Evolutionary conservation across 2,113 vertebrate genomes (phyloP), one percentile per base, ranked within the genome.

Genomic region (Podarcis muralis): DNA sequence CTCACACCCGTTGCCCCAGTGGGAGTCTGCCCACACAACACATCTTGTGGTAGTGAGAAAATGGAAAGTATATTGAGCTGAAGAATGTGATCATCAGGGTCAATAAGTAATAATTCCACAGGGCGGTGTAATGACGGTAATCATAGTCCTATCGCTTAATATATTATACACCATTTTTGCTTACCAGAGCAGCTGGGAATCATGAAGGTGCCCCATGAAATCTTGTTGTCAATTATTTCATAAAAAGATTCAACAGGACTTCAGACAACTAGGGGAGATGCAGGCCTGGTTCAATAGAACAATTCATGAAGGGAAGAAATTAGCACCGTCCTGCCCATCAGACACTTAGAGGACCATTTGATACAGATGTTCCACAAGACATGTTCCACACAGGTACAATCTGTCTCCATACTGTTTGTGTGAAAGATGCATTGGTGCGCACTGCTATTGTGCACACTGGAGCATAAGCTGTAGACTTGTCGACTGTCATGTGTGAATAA

Each of bases 61-160:
- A 81, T 23, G 30, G 32, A 81, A 72, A 59, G 25, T 57, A 59
- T 32, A 62, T 71, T 59, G 35, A 72, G 48, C 23, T 27, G 78
- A 72, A 37, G 32, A 74, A 71, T 30, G 9, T 40, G 77, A 81
- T 37, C 43, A 81, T 62, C 43, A 35, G 48, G 78, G 68, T 40
- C 68, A 72, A 75, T 59, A 75, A 87, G 53, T 71, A 81, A 87
- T 81, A 59, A 87, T 74, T 72, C 32, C 32, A 48, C 27, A 30
- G 48, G 77, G 65, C 43, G 2, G 2, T 30, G 9, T 27, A 81
- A 62, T 81, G 53, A 81, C 48, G 59, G 32, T 74, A 59, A 37
- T 74, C n/a, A 59, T 8, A 75, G 48, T 35, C 48, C 27, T 62
- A 71, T 25, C 23, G n/a, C 5, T 57, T 87, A 85, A 43, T 81